Conservation (phyloP, 2,797 vertebrate species). For the Xenopus petersii region DNA sequence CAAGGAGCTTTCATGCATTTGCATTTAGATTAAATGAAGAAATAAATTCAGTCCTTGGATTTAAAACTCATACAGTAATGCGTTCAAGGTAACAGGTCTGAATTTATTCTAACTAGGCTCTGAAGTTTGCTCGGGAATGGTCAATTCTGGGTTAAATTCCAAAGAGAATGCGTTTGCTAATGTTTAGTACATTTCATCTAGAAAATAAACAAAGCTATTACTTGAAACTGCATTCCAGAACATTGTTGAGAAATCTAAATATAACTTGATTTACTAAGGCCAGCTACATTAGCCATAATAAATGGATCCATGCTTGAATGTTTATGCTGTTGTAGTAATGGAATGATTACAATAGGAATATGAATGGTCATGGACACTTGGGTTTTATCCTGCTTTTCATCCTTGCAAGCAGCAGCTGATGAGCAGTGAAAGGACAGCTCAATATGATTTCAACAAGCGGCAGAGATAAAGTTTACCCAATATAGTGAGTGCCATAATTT, state of each 20-base stretch:
- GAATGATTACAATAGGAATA: constrained; percentile 8
- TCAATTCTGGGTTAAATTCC: no score
- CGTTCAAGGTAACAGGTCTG: no score
- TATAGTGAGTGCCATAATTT: constrained; percentile 6
- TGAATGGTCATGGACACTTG: constrained; percentile 18
- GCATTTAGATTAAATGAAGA: no score
- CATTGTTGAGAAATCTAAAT: not conserved
- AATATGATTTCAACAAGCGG: not conserved
- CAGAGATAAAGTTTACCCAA: constrained; percentile 19
- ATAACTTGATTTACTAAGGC: not conserved
- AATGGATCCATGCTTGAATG: not conserved
- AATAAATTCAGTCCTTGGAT: no score
- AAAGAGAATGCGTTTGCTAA: not conserved
- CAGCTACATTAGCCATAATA: constrained; percentile 1
- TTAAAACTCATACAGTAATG: no score
- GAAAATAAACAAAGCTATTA: not conserved
- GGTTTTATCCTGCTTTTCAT: constrained; percentile 1
- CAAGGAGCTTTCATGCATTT: no score
- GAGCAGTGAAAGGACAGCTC: constrained; percentile 5
- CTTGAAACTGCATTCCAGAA: not conserved
- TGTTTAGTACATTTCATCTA: not conserved
- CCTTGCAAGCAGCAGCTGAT: constrained; percentile 14
- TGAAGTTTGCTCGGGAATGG: no score
- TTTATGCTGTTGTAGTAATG: not conserved
- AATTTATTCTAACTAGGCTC: no score